Conservation (phyloP, 2,888 invertebrate species). For the Microchrysa polita region DNA sequence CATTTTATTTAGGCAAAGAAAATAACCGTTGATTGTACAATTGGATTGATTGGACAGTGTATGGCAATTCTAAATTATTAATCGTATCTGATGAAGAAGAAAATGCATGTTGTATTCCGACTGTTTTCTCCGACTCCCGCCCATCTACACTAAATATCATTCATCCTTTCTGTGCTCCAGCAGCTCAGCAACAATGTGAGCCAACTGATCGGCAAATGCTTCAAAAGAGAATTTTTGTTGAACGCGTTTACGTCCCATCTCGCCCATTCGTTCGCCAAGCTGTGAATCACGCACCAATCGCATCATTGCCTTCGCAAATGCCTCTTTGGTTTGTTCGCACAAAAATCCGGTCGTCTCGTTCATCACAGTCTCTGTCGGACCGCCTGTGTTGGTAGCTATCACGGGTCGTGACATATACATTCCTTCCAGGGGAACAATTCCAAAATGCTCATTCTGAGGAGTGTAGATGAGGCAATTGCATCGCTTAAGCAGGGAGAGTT, state of each 20-base stretch:
- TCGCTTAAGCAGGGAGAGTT: conserved; percentile 80
- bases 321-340: conserved; percentile 73
- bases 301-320: conserved; percentile 82
- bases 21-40: too few relatives aligned
- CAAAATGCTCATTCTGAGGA: conserved; percentile 97
- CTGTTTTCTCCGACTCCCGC: neutral
- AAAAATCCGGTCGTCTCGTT: conserved; percentile 84
- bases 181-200: conserved; percentile 59
- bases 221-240: conserved; percentile 84
- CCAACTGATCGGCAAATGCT: conserved; percentile 77
- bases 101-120: too few relatives aligned
- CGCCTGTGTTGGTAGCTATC: conserved; percentile 94
- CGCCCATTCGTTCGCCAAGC: conserved; percentile 75
- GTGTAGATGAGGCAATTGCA: conserved; percentile 91
- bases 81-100: too few relatives aligned
- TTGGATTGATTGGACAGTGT: too few relatives aligned
- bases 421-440: conserved; percentile 98
- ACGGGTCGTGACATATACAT: conserved; percentile 96
- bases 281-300: conserved; percentile 72
- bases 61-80: too few relatives aligned
- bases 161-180: conserved; percentile 39
- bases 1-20: too few relatives aligned
- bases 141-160: conserved; percentile 31
- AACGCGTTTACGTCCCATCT: conserved; percentile 78
- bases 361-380: conserved; percentile 90